Conservation (phyloP, 1,140 invertebrate genomes). For the Neodiprion lecontei region DNA sequence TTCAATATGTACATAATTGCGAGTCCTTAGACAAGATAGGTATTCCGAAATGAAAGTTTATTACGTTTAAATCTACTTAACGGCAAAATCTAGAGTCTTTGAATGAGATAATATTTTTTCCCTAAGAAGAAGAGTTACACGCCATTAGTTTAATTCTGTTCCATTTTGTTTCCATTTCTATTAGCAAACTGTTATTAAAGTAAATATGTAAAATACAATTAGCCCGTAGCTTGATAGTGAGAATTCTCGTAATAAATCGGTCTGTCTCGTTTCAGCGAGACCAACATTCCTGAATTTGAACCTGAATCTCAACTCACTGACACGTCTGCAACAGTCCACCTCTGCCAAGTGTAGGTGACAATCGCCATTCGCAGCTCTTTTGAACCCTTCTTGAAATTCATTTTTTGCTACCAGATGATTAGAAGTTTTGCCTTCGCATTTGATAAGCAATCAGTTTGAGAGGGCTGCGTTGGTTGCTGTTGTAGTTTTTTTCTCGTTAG, state of each 20-base stretch:
- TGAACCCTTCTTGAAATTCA: not conserved
- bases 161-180: too few species aligned
- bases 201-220: too few species aligned
- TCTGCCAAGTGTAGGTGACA: slow-evolving; percentile 64
- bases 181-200: too few species aligned
- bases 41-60: too few species aligned
- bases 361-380: slow-evolving; percentile 21
- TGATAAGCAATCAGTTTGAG: not conserved
- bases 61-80: too few species aligned
- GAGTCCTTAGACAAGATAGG: too few species aligned
- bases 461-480: slow-evolving; percentile 7
- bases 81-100: too few species aligned
- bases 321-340: slow-evolving; percentile 82
- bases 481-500: slow-evolving; percentile 9
- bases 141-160: too few species aligned
- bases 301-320: slow-evolving; percentile 88
- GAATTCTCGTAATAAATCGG: slow-evolving; percentile 42
- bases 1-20: too few species aligned
- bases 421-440: slow-evolving; percentile 71
- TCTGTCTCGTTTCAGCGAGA: slow-evolving; percentile 84
- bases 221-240: not conserved
- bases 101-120: too few species aligned
- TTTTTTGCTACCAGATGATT: slow-evolving; percentile 19
- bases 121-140: too few species aligned
- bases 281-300: slow-evolving; percentile 96